A percentile compares a stretch with the other conserved stretches of the same genome.
Conservation (phyloP, 2,113 vertebrate genomes). For the Tupaia chinensis region DNA sequence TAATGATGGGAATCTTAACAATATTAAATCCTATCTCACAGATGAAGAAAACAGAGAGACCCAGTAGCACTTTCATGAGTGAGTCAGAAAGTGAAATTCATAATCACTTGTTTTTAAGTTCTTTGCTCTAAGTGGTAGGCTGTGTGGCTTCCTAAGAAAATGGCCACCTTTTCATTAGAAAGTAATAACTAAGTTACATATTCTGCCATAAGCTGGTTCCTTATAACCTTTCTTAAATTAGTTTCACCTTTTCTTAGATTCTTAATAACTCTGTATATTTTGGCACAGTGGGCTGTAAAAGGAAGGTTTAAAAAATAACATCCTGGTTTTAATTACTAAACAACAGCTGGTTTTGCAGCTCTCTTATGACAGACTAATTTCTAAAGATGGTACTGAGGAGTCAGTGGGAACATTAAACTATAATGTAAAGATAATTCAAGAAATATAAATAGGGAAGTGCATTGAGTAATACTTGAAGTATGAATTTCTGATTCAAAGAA, state of each 20-base stretch:
- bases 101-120: not conserved
- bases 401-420: not conserved
- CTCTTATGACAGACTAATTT: not conserved
- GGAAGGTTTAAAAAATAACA: not conserved
- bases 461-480: not conserved
- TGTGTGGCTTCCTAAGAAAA: not conserved
- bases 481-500: not conserved
- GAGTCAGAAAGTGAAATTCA: not conserved
- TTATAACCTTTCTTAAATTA: not conserved
- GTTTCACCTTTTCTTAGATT: conserved; percentile 40
- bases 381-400: not conserved
- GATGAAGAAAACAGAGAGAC: not conserved
- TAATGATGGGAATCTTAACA: not conserved
- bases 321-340: conserved; percentile 15
- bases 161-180: not conserved
- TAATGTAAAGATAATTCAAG: conserved; percentile 2
- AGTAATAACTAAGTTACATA: not conserved
- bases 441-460: not conserved
- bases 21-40: not conserved
- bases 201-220: not conserved
- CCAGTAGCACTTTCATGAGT: not conserved
- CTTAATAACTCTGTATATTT: conserved; percentile 41
- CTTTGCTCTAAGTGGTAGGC: not conserved
- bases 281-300: conserved; percentile 15
- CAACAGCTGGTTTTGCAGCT: not conserved